Conservation (phyloP, 2,888 invertebrate species). For the Cancer borealis region DNA sequence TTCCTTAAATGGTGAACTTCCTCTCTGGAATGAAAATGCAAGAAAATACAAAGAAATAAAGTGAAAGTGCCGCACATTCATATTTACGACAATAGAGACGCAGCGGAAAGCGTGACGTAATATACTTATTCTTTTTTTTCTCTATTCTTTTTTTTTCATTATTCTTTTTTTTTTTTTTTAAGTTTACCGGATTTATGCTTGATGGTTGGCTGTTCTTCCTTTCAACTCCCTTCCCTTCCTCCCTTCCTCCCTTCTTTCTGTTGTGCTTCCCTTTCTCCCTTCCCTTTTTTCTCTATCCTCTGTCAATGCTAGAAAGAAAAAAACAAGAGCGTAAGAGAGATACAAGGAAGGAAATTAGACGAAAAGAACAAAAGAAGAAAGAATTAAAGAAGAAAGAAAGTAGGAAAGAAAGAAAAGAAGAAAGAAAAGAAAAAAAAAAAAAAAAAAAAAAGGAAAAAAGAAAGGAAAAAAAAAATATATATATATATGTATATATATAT, state of each 20-base stretch:
- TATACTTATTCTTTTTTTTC: neutral
- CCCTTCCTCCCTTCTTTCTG: neutral
- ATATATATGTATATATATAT: too few relatives aligned
- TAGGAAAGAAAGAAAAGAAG: neutral
- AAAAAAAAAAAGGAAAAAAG: neutral
- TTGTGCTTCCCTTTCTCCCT: neutral
- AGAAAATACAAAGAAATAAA: neutral
- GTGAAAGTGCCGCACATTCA: neutral
- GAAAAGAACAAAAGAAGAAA: too few relatives aligned
- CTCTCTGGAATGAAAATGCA: slow-evolving; percentile 7
- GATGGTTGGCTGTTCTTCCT: neutral
- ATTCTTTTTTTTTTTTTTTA: neutral
- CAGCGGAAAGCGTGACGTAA: neutral
- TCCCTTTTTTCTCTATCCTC: neutral
- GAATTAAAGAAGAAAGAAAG: neutral
- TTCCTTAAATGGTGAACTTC: neutral
- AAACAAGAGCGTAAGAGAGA: neutral
- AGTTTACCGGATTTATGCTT: neutral
- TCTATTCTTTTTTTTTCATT: neutral
- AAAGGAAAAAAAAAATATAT: neutral
- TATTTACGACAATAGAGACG: neutral
- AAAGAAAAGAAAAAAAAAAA: neutral
- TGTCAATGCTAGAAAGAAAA: neutral
- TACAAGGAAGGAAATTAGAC: too few relatives aligned
- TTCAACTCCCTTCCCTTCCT: neutral